Base-by-base conservation (phyloP, 2,797 vertebrate genomes). In the Anniella stebbinsi region DNA sequence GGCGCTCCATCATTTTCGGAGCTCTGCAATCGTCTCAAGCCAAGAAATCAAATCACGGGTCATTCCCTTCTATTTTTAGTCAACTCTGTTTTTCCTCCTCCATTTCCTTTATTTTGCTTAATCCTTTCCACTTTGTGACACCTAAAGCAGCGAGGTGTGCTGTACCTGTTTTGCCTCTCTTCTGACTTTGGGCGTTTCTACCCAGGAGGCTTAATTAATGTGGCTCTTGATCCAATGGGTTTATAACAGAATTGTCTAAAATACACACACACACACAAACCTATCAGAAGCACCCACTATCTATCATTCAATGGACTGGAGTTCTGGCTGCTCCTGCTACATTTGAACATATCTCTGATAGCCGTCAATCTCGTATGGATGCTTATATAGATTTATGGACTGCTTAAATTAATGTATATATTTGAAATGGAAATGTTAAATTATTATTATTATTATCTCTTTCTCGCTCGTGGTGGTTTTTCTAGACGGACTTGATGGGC, bases 61-160 rank as follows among this genome's bases (percentile, higher is more conserved):
- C 54, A 48, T 87, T 25, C 73, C 17, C 25, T 87, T n/a, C 85
- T 77, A 77, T 87, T 77, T 78, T 78, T 48, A 78, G 41, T 48
- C 25, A 23, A 67, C 87, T 15, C 25, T 30, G 38, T 45, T 23
- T 28, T 30, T 13, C 36, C 23, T 36, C 57, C 18, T 23, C 10
- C 6, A 33, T 63, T 33, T 36, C 28, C 17, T 23, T 66, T n/a
- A n/a, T n/a, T 67, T 15, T 0, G 1, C 36, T 81, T 38, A 41
- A 83, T 66, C 66, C 21, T 45, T 83, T 41, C 60, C 28, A 7
- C 36, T 45, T 18, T 83, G 45, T 45, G 81, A 38, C 54, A 63
- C 12, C 54, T 38, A 36, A 12, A 54, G n/a, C 33, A 60, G 23
- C 5, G 9, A 83, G 25, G 60, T 41, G 60, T 60, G 6, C 3